phyloP scores from a whole-genome alignment of 2,113 vertebrate species.

The Burhinus oedicnemus region DNA sequence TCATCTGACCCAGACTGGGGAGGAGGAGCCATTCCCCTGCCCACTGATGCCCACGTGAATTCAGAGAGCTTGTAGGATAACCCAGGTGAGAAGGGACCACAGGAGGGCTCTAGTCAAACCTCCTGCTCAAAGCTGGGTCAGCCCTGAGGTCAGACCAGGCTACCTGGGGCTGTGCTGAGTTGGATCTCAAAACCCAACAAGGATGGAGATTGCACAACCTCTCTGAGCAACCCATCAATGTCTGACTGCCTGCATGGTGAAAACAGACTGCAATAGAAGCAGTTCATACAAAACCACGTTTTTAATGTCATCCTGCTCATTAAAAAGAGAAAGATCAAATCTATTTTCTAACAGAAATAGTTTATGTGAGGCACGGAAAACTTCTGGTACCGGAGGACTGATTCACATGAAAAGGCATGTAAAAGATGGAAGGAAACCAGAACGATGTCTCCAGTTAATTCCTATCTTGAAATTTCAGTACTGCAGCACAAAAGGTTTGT shows the following conservation, averaged over 20 bases:
- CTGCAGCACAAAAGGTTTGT: background rate
- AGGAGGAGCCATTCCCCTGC: background rate
- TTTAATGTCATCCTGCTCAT: slow-evolving; percentile 23
- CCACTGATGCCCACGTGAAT: fast-evolving
- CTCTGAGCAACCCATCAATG: background rate
- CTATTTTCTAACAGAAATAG: slow-evolving; percentile 8
- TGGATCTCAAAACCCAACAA: background rate
- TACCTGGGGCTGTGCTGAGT: background rate
- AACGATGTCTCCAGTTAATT: background rate
- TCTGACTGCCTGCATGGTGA: background rate
- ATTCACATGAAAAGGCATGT: background rate
- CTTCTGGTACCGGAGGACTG: background rate
- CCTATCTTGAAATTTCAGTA: background rate
- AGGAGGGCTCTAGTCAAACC: background rate
- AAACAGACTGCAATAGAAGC: background rate
- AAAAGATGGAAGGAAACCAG: background rate
- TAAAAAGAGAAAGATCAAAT: slow-evolving; percentile 34
- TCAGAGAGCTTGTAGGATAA: background rate
- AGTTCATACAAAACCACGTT: background rate
- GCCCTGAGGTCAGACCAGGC: background rate
- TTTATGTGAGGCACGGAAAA: background rate
- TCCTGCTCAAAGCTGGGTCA: background rate
- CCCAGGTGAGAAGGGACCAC: background rate
- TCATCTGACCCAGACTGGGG: background rate
- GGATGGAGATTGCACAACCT: background rate